Evolutionary conservation across 2,888 invertebrate species (phyloP), one percentile per base, ranked within the genome.

Genomic region (Isoperla grammatica): DNA sequence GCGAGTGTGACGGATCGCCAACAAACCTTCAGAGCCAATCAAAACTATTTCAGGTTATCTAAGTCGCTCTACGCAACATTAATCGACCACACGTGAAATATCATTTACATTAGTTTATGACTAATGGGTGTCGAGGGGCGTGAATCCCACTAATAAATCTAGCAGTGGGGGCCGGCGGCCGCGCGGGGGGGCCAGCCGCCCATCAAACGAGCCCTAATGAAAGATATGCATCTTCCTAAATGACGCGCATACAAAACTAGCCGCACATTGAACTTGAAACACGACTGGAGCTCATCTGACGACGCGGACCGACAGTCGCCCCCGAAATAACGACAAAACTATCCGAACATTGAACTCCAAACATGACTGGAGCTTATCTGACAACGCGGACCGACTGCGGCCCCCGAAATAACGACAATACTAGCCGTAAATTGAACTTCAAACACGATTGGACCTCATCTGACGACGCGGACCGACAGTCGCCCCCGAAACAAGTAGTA

Each of bases 41-140:
- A 29, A 29, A 29, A 6, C 29, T 29, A 29, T 29, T 29, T 29
- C 29, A 29, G 5, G 29, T 29, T 29, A n/a, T n/a, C 29, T 4
- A 29, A 8, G 5, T 29, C 5, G 8, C 29, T 29, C 29, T 29
- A n/a, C n/a, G n/a, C 17, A 20, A 37, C 9, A 53, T 53, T 43
- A 59, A 59, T 59, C 59, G 55, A 59, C 37, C 42, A 8, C 23
- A 46, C 43, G 43, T 62, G 59, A 62, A 62, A 59, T 56, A 62
- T 62, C 59, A 62, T 59, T 62, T 62, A 62, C 62, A 62, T 62
- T 62, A 62, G 59, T 39, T 45, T 15, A 92, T 82, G 85, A 73
- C 68, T 68, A 49, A 63, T 63, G 63, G 59, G 61, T 63, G 60
- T 63, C 62, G 60, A 50, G 39, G 62, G 60, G 60, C 57, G 57